These are phyloP conservation scores for Grammomys surdaster DNA, from an alignment of 2,113 vertebrate genomes.

Conservation along the genomic window DNA sequence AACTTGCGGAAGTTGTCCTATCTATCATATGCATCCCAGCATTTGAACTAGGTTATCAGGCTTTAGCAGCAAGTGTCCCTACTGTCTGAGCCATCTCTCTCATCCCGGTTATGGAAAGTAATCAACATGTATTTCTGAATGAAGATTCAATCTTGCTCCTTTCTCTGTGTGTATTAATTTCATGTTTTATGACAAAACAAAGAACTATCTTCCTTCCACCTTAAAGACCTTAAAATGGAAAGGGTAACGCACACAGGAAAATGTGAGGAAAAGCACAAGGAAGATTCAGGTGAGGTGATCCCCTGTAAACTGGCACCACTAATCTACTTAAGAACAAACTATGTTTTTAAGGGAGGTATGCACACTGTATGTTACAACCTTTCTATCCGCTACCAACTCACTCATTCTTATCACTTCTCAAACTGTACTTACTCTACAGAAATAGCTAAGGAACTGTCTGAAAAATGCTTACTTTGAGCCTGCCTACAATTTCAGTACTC, in stretches of 20 bases:
- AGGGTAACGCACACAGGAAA: neutral
- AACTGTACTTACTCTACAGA: neutral
- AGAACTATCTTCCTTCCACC: neutral
- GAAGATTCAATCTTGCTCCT: slow-evolving; percentile 4
- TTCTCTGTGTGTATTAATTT: slow-evolving; percentile 2
- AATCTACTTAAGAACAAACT: neutral
- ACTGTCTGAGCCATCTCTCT: neutral
- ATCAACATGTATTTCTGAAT: slow-evolving; percentile 5
- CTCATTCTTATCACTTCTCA: neutral
- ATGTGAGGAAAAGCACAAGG: neutral
- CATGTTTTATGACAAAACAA: slow-evolving; percentile 1
- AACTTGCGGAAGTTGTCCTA: neutral
- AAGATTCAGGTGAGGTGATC: neutral
- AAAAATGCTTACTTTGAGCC: slow-evolving; percentile 1
- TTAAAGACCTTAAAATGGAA: neutral
- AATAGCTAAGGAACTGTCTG: neutral
- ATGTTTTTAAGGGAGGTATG: neutral
- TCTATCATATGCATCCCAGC: no score
- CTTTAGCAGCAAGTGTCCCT: neutral
- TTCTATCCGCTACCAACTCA: slow-evolving; percentile 10
- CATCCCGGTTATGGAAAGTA: neutral
- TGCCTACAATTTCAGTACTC: neutral
- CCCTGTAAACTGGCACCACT: neutral
- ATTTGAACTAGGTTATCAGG: neutral
- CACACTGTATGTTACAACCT: neutral